phyloP scores from a whole-genome alignment of 2,888 invertebrate species.

The Lymantria dispar region DNA sequence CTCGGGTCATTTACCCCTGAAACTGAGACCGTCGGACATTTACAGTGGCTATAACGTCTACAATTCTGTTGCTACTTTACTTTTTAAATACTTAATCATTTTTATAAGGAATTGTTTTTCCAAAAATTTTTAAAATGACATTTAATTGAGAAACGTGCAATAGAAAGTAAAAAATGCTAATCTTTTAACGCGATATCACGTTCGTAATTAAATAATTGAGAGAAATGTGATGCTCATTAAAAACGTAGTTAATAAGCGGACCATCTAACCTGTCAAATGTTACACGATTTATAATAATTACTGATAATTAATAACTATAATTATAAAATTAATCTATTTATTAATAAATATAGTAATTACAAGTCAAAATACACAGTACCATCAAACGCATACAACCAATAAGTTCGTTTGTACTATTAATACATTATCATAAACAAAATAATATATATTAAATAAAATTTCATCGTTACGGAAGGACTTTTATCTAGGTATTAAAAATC shows the following conservation, averaged over 20 bases:
- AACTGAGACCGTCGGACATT: constrained; percentile 43
- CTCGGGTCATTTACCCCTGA: constrained; percentile 67
- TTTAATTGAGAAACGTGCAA: constrained; percentile 7
- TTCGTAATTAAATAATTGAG: constrained; percentile 8
- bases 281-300: background rate
- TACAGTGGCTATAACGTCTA: constrained; percentile 41
- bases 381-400: too few species aligned
- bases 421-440: too few species aligned
- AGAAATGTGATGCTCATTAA: constrained; percentile 11
- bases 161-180: constrained; percentile 20
- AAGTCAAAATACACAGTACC: too few species aligned
- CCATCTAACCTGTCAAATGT: constrained; percentile 2
- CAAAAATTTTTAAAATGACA: background rate
- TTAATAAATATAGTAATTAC: too few species aligned
- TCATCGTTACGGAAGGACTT: too few species aligned
- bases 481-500: too few species aligned
- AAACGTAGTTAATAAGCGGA: background rate
- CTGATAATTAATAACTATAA: background rate
- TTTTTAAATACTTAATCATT: constrained; percentile 13
- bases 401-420: too few species aligned
- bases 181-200: constrained; percentile 15
- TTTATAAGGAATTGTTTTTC: background rate
- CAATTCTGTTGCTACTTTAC: constrained; percentile 21
- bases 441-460: too few species aligned
- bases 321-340: too few species aligned